These are phyloP conservation scores for Eupleurogrammus muticus DNA, from an alignment of 2,797 vertebrate species.

Conservation along the genomic window DNA sequence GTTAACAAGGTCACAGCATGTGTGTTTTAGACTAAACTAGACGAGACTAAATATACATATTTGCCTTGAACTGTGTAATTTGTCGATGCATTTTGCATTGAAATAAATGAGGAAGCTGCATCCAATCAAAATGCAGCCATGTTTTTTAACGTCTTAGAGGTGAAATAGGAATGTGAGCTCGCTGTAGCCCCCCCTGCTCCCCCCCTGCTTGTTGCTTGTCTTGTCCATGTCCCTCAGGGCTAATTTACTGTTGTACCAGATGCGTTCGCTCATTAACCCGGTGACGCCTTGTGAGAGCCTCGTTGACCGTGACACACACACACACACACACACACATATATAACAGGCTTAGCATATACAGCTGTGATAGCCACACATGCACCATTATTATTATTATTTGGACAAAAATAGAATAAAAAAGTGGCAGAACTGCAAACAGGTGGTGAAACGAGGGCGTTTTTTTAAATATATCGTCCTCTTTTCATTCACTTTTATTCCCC, in stretches of 20 bases:
- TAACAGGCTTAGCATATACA: conserved; percentile 8
- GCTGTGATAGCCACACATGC: background rate
- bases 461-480: background rate
- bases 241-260: conserved; percentile 74
- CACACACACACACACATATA: background rate
- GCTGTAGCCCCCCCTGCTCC: no score
- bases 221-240: conserved; percentile 66
- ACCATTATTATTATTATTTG: conserved; percentile 10
- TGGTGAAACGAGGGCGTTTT: conserved; percentile 8
- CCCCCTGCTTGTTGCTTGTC: conserved; percentile 27
- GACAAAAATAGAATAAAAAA: background rate
- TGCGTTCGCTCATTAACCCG: conserved; percentile 77
- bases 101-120: no score
- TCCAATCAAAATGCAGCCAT: no score
- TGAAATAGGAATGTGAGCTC: no score
- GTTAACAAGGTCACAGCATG: no score
- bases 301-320: conserved; percentile 23
- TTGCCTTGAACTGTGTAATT: no score
- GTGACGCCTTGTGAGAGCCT: conserved; percentile 69
- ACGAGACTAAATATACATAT: no score
- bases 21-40: no score
- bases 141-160: no score
- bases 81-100: no score
- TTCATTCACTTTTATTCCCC: conserved; percentile 15
- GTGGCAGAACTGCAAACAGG: conserved; percentile 29